Evolutionary conservation across 1,140 invertebrate species (phyloP).

Genomic region (Asbolus verrucosus): DNA sequence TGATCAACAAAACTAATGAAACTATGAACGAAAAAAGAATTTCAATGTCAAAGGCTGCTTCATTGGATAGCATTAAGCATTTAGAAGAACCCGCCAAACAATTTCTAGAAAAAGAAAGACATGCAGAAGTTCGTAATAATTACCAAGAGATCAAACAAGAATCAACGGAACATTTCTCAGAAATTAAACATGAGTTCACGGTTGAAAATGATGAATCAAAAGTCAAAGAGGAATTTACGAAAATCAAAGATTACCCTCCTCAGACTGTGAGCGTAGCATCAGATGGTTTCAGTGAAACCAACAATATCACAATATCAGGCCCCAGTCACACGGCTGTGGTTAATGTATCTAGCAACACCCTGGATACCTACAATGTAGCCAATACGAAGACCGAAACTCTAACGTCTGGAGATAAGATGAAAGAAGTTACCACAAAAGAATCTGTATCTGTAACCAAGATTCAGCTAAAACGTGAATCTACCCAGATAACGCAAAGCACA

Average conservation of each 20-base stretch:
- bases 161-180: too few relatives aligned
- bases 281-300: slow-evolving; percentile 20
- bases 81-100: slow-evolving; percentile 64
- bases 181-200: not conserved
- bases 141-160: slow-evolving; percentile 19
- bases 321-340: slow-evolving; percentile 63
- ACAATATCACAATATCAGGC: slow-evolving; percentile 61
- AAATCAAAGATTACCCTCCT: slow-evolving; percentile 3
- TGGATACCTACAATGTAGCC: slow-evolving; percentile 38
- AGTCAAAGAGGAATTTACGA: slow-evolving; percentile 4
- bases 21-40: slow-evolving; percentile 32
- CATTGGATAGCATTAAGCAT: slow-evolving; percentile 71
- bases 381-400: slow-evolving; percentile 41
- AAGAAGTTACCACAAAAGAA: slow-evolving; percentile 49
- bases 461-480: slow-evolving; percentile 58
- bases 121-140: too few relatives aligned
- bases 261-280: not conserved
- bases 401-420: slow-evolving; percentile 4
- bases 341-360: slow-evolving; percentile 54
- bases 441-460: slow-evolving; percentile 62
- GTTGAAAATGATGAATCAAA: slow-evolving; percentile 8
- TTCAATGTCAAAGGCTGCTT: slow-evolving; percentile 57
- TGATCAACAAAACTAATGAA: not conserved
- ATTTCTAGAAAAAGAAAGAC: not conserved
- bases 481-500: slow-evolving; percentile 50